A percentile compares a stretch with the other conserved stretches of the same genome.
phyloP scores from a whole-genome alignment of 2,888 invertebrate species.

The Sphecodes monilicornis region DNA sequence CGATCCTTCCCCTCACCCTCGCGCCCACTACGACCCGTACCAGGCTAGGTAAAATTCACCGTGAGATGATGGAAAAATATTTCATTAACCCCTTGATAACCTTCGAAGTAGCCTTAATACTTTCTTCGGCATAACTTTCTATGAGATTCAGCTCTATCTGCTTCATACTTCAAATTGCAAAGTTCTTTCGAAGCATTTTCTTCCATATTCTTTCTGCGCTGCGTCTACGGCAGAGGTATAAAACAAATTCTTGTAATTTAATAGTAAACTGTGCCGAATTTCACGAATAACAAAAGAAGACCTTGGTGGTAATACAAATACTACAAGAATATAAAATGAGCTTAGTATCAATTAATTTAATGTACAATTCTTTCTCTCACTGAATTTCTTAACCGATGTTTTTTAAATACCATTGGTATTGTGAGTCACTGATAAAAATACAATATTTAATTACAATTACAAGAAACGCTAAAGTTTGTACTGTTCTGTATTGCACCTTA shows the following conservation, averaged over 20 bases:
- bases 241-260: conserved; percentile 22
- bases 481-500: neutral
- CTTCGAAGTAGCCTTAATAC: conserved; percentile 45
- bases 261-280: neutral
- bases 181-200: conserved; percentile 34
- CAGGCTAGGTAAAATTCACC: conserved; percentile 32
- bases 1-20: neutral
- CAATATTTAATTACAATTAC: neutral
- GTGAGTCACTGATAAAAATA: neutral
- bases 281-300: neutral
- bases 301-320: neutral
- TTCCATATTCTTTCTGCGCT: conserved; percentile 12
- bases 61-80: conserved; percentile 43
- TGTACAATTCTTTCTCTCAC: neutral
- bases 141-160: conserved; percentile 28
- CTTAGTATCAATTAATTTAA: neutral
- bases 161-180: conserved; percentile 40
- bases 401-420: neutral
- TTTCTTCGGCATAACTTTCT: conserved; percentile 43
- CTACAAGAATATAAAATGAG: neutral
- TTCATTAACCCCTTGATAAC: conserved; percentile 62
- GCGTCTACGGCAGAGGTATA: conserved; percentile 2
- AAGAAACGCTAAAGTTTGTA: too few species aligned
- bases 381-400: neutral
- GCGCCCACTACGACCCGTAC: neutral